Evolutionary conservation across 2,797 vertebrate species (phyloP).

Genomic region (Amphiprion clarkii): DNA sequence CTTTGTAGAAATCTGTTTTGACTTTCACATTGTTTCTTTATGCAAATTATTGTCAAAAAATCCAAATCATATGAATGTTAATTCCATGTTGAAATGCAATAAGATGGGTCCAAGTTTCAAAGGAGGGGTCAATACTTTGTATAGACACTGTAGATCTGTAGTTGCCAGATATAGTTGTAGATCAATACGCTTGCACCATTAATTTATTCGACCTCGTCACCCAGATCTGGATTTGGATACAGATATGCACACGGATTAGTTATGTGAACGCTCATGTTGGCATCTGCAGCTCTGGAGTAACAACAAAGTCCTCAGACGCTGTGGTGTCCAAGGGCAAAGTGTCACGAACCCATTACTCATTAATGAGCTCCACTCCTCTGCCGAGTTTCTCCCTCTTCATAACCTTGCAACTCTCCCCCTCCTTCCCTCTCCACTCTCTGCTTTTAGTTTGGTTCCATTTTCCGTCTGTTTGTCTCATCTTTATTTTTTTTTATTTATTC

Average conservation of each 20-base stretch:
- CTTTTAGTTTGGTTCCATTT: conserved; percentile 32
- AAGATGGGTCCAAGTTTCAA: too few species aligned
- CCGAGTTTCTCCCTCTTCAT: conserved; percentile 46
- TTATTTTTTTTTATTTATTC: neutral
- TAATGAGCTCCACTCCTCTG: conserved; percentile 73
- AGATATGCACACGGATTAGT: neutral
- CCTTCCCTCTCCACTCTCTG: conserved; percentile 5
- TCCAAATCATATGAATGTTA: too few species aligned
- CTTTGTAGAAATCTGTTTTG: too few species aligned
- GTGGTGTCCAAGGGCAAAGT: conserved; percentile 61
- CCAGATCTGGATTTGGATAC: neutral
- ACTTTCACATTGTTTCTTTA: too few species aligned
- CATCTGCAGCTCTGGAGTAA: conserved; percentile 47
- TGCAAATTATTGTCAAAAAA: too few species aligned
- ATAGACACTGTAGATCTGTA: neutral
- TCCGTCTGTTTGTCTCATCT: conserved; percentile 1
- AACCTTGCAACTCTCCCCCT: conserved; percentile 43
- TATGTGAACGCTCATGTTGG: conserved; percentile 18
- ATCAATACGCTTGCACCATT: neutral
- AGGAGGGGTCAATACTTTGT: too few species aligned
- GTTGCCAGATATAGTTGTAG: neutral
- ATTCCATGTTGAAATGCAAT: too few species aligned
- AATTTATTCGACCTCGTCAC: neutral
- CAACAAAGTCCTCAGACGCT: conserved; percentile 68
- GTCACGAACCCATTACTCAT: conserved; percentile 72